These are phyloP conservation scores for Spilosoma lubricipeda DNA, from an alignment of 2,888 invertebrate genomes.

Conservation along the genomic window DNA sequence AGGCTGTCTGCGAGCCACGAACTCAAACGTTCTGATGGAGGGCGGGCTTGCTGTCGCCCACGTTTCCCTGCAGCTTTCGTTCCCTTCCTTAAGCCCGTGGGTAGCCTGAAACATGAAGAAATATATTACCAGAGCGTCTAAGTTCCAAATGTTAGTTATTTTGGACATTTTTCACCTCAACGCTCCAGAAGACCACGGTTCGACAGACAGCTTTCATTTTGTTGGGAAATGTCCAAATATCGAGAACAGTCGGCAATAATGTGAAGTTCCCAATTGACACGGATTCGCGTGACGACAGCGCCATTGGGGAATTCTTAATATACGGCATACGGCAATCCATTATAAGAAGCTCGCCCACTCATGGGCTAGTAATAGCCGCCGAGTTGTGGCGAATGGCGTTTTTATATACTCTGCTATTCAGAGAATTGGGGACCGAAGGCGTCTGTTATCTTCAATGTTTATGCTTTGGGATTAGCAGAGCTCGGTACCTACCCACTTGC, in stretches of 20 bases:
- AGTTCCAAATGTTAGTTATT: not conserved
- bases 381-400: not conserved
- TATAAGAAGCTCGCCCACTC: not conserved
- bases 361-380: not conserved
- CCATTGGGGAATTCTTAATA: not conserved
- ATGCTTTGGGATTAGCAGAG: not conserved
- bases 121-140: not conserved
- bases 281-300: not conserved
- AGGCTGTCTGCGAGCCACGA: not conserved
- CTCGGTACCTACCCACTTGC: not conserved
- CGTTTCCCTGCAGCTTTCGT: not conserved
- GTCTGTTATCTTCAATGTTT: not conserved
- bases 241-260: not conserved
- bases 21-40: not conserved
- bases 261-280: not conserved
- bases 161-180: not conserved
- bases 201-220: not conserved
- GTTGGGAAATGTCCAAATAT: not conserved
- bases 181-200: not conserved
- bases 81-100: not conserved
- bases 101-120: not conserved
- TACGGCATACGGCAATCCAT: constrained; percentile 3
- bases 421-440: not conserved
- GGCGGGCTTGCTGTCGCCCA: not conserved
- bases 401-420: not conserved